Evolutionary conservation across 1,140 invertebrate species (phyloP).

Genomic region (Radopholus similis): DNA sequence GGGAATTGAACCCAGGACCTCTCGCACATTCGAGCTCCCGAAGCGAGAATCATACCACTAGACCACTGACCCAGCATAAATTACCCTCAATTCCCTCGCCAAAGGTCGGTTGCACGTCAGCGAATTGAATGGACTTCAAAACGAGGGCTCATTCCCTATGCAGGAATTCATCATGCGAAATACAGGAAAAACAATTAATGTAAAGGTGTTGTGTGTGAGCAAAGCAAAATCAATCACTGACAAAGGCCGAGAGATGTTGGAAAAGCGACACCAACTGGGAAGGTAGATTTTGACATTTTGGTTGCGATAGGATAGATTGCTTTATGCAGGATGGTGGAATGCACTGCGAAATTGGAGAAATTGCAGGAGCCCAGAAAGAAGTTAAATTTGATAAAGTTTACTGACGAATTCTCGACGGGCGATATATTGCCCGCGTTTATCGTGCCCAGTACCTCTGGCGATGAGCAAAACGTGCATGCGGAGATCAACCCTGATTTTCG

Average conservation of each 20-base stretch:
- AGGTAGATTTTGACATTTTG: neutral
- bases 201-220: conserved; percentile 46
- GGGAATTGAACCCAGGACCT: no score
- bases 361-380: conserved; percentile 36
- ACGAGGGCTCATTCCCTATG: conserved; percentile 30
- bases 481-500: conserved; percentile 5
- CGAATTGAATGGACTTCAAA: conserved; percentile 27
- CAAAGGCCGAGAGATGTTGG: conserved; percentile 17
- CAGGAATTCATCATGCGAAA: conserved; percentile 39
- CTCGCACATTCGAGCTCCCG: neutral
- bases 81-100: conserved; percentile 12
- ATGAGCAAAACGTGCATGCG: neutral
- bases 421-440: conserved; percentile 20
- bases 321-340: conserved; percentile 34
- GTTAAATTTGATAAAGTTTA: conserved; percentile 27
- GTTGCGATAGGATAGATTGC: conserved; percentile 5
- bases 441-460: neutral
- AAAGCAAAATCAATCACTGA: conserved; percentile 26
- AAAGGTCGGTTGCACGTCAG: conserved; percentile 46
- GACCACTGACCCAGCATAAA: no score
- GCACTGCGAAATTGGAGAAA: conserved; percentile 25
- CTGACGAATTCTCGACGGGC: conserved; percentile 8
- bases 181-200: conserved; percentile 34
- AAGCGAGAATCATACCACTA: no score
- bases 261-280: conserved; percentile 24